phyloP scores from a whole-genome alignment of 2,113 vertebrate species.

The Daboia siamensis region DNA sequence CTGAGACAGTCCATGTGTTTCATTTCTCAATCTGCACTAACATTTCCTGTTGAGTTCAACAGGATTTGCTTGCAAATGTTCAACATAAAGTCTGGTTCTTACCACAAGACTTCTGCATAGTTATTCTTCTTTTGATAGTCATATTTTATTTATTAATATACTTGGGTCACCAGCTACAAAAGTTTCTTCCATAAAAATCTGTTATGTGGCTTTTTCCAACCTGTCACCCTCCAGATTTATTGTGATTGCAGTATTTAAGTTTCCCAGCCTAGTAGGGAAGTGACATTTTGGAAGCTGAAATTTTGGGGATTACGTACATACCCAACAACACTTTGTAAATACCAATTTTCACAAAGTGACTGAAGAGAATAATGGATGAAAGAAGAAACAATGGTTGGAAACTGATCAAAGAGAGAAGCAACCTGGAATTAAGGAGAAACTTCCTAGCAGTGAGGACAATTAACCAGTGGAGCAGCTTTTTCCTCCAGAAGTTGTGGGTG shows the following conservation, averaged over 20 bases:
- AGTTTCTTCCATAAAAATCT: background rate
- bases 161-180: background rate
- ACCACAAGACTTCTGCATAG: background rate
- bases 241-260: background rate
- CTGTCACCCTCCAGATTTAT: background rate
- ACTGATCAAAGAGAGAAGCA: background rate
- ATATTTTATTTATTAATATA: background rate
- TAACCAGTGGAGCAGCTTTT: too few species aligned
- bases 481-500: background rate
- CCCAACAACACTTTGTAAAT: background rate
- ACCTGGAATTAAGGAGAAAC: background rate
- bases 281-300: background rate
- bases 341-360: background rate
- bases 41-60: background rate
- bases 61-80: background rate
- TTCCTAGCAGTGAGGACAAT: background rate
- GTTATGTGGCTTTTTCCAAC: background rate
- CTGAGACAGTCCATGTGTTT: background rate
- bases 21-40: background rate
- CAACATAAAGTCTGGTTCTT: background rate
- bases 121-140: background rate
- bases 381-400: background rate
- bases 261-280: background rate
- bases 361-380: background rate
- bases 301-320: background rate